phyloP scores from a whole-genome alignment of 2,888 invertebrate genomes.

The Nomada goodeniana region DNA sequence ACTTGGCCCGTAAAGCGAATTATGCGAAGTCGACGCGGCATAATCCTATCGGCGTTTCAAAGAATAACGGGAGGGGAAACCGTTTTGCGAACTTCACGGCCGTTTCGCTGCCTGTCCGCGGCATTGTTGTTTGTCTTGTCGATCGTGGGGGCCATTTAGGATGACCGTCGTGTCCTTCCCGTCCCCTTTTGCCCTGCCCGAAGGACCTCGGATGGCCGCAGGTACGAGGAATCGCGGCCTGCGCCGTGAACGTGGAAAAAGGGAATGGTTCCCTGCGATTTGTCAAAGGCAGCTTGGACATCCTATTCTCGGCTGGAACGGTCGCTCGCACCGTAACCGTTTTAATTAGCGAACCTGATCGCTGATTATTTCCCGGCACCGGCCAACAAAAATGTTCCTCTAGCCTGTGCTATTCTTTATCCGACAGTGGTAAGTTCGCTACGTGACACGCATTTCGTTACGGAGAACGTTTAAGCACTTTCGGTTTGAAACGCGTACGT shows the following conservation, averaged over 20 bases:
- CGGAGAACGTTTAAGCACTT: neutral
- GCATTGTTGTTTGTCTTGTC: neutral
- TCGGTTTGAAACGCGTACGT: neutral
- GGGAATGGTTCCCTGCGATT: constrained; percentile 28
- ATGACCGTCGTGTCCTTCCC: constrained; percentile 21
- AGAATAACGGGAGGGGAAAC: neutral
- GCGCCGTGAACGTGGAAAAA: constrained; percentile 1
- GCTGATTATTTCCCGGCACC: constrained; percentile 18
- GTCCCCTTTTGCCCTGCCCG: constrained; percentile 10
- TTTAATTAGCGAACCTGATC: constrained; percentile 35
- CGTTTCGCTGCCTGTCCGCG: neutral
- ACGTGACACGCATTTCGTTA: constrained; percentile 35
- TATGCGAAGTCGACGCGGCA: constrained; percentile 7
- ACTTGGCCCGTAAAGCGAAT: neutral
- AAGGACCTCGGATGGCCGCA: constrained; percentile 9
- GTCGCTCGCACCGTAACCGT: constrained; percentile 21
- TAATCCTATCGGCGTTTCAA: constrained; percentile 33
- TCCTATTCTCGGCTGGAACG: neutral
- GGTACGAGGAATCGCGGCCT: constrained; percentile 14
- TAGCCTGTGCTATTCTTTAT: neutral
- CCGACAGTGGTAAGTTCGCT: neutral
- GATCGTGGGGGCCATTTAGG: constrained; percentile 1
- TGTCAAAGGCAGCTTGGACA: constrained; percentile 33
- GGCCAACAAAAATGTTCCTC: constrained; percentile 1
- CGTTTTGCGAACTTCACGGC: neutral